These are phyloP conservation scores for Sebastes steindachneri DNA, from an alignment of 2,797 vertebrate species.

Conservation along the genomic window DNA sequence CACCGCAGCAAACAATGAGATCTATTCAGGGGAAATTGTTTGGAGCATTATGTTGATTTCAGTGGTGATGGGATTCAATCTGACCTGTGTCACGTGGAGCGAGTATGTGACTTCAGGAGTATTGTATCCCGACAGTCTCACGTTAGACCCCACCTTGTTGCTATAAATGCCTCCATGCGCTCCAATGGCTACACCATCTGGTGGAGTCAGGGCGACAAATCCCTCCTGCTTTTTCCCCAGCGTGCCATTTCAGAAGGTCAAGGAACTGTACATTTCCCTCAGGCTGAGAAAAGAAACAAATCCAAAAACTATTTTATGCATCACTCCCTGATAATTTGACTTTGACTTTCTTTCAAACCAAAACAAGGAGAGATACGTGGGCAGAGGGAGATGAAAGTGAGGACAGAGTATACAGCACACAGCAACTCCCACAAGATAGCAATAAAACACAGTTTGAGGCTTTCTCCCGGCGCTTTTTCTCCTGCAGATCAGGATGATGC, in stretches of 20 bases:
- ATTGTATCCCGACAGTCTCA: conserved; percentile 49
- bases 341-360: neutral
- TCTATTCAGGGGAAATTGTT: conserved; percentile 52
- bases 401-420: conserved; percentile 20
- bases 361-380: conserved; percentile 13
- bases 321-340: conserved; percentile 21
- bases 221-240: conserved; percentile 52
- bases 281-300: conserved; percentile 24
- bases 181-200: conserved; percentile 72
- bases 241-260: conserved; percentile 57
- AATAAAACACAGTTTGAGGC: neutral
- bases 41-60: conserved; percentile 56
- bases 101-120: conserved; percentile 42
- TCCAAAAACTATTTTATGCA: conserved; percentile 11
- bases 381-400: conserved; percentile 29
- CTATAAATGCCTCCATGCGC: conserved; percentile 55
- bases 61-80: conserved; percentile 47
- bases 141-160: conserved; percentile 60
- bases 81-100: conserved; percentile 44
- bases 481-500: neutral
- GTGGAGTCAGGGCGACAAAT: conserved; percentile 32
- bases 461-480: neutral
- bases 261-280: conserved; percentile 54
- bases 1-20: conserved; percentile 61
- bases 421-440: conserved; percentile 44